Conservation (phyloP, 2,113 vertebrate genomes). For the Dipodomys stephensi region DNA sequence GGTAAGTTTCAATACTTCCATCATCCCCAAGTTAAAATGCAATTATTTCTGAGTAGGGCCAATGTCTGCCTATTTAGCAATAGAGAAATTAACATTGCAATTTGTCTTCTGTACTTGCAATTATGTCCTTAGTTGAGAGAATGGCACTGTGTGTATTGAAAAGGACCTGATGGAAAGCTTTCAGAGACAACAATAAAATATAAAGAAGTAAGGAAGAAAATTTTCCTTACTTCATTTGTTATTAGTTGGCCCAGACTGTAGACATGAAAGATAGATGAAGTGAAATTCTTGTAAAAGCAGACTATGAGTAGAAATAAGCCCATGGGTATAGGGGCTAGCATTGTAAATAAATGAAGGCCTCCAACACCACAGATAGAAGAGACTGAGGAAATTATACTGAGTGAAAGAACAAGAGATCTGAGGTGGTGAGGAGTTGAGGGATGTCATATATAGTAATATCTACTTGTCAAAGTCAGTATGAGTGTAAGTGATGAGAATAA, state of each 20-base stretch:
- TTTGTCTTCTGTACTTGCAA: background rate
- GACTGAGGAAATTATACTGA: background rate
- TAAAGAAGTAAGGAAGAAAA: background rate
- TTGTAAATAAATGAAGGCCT: conserved; percentile 18
- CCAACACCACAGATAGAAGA: background rate
- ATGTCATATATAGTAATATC: background rate
- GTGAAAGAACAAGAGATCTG: background rate
- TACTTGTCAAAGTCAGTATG: background rate
- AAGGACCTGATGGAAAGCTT: background rate
- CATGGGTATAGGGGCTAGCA: background rate
- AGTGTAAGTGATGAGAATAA: background rate
- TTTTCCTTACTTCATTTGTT: background rate
- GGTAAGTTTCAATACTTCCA: background rate
- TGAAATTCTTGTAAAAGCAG: conserved; percentile 10
- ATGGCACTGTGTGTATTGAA: background rate
- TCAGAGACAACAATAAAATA: conserved; percentile 7
- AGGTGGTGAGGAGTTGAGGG: background rate
- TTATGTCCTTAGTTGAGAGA: background rate
- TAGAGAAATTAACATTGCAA: background rate
- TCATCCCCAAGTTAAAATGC: conserved; percentile 21
- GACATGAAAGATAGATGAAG: background rate
- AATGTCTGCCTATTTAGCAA: background rate
- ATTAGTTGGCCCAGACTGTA: background rate
- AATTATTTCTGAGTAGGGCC: background rate
- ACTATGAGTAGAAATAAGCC: background rate